These are phyloP conservation scores for Microtus oregoni DNA, from an alignment of 2,113 vertebrate genomes.

Conservation along the genomic window DNA sequence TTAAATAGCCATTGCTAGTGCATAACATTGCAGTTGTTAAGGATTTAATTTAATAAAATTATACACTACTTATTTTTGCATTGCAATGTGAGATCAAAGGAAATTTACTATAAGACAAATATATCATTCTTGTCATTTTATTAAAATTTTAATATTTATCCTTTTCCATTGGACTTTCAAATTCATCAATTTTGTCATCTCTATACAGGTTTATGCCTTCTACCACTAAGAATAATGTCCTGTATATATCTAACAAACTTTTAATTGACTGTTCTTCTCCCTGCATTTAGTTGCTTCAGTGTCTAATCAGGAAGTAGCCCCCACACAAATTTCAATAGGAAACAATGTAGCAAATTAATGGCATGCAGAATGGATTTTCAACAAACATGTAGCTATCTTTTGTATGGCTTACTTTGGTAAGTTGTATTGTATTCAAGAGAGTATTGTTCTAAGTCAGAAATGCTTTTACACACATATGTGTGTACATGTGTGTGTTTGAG, in stretches of 20 bases:
- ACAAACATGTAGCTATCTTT: not conserved
- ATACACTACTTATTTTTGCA: not conserved
- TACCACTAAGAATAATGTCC: not conserved
- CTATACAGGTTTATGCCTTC: not conserved
- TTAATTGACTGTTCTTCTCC: not conserved
- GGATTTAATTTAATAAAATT: not conserved
- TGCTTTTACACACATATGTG: not conserved
- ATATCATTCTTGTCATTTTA: not conserved
- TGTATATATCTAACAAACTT: not conserved
- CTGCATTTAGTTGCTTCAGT: not conserved
- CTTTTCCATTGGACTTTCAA: not conserved
- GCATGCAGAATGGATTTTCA: not conserved
- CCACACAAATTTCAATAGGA: no score
- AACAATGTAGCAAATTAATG: no score
- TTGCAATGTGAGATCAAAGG: not conserved
- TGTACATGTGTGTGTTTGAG: no score
- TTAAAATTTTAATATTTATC: not conserved
- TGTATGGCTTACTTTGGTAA: not conserved
- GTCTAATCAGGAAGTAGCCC: not conserved
- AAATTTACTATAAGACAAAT: not conserved
- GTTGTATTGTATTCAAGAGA: not conserved
- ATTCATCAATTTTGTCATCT: not conserved
- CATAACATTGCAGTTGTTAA: not conserved
- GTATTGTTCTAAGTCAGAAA: not conserved
- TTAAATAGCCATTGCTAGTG: not conserved